Base-by-base conservation (phyloP, 2,888 invertebrate species). In the Apeira syringaria region DNA sequence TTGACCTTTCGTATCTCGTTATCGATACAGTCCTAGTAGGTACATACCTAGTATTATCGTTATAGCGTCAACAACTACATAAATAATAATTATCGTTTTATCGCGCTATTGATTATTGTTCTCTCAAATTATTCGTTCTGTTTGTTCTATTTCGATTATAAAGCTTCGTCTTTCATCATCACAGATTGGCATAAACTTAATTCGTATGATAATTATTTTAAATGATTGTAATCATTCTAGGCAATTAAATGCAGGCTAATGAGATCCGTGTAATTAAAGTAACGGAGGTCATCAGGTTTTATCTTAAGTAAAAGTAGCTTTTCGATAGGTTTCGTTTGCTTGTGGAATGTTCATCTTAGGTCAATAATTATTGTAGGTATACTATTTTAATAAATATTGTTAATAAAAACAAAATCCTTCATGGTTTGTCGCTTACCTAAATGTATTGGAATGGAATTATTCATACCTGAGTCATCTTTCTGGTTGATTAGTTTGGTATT, bases 1-100 rank as follows among this genome's bases (percentile, higher is more conserved):
- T 50, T 72, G 70, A 74, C 74, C 73, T 75, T 69, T 74, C 56
- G 58, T 71, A 64, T 63, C 64, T 54, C 35, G 57, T 67, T 78
- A 78, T 78, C 74, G 59, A 52, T 36, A 32, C 45, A 65, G 48
- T 54, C 56, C 51, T 65, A 22, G 5, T 15, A 15, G 15, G 4
- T 2, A 15, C 4, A 15, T 15, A 15, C 2, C 15, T 3, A 3
- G 4, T 15, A 4, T 3, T 20, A 64, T 68, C 48, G 65, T 72
- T 74, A 72, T 66, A 56, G 62, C 60, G 57, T 70, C 62, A 65
- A 67, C 59, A 63, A 56, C 59, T 55, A 63, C 61, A 25, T n/a
- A n/a, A n/a, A n/a, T n/a, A n/a, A n/a, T n/a, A 59, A 50, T 69
- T 73, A 75, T 73, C 70, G 57, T 61, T 58, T 63, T 54, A 28